phyloP scores from a whole-genome alignment of 2,797 vertebrate species.

The Arnoldichthys spilopterus region DNA sequence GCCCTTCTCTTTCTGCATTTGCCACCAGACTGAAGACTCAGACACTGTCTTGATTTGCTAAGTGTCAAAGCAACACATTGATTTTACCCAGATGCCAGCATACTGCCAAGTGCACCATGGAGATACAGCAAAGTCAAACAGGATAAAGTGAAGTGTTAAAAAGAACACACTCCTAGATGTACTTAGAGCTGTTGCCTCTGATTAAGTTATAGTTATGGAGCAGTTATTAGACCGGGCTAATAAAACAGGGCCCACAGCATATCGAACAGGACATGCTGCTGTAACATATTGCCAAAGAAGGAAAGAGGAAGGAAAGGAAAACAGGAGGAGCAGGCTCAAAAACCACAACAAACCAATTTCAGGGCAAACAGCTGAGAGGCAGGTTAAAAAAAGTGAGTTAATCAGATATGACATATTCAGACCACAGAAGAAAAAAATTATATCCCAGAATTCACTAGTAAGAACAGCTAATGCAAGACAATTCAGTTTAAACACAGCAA shows the following conservation, averaged over 20 bases:
- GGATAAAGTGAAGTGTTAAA: neutral
- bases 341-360: conserved; percentile 29
- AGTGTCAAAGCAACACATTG: neutral
- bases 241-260: conserved; percentile 29
- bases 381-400: conserved; percentile 32
- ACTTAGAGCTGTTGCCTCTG: neutral
- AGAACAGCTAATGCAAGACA: neutral
- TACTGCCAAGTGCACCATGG: neutral
- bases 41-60: neutral
- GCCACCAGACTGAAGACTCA: neutral
- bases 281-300: neutral
- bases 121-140: neutral
- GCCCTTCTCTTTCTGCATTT: conserved; percentile 11
- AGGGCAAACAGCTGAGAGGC: conserved; percentile 23
- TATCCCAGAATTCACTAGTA: conserved; percentile 11
- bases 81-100: neutral
- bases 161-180: neutral
- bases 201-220: neutral
- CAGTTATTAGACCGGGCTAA: neutral
- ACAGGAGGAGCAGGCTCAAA: neutral
- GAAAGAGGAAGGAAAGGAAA: neutral
- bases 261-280: neutral
- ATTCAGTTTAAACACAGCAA: neutral
- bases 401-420: conserved; percentile 36
- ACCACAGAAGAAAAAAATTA: conserved; percentile 7